Evolutionary conservation across 2,113 vertebrate species (phyloP), one percentile per base, ranked within the genome.

Genomic region (Burhinus oedicnemus): DNA sequence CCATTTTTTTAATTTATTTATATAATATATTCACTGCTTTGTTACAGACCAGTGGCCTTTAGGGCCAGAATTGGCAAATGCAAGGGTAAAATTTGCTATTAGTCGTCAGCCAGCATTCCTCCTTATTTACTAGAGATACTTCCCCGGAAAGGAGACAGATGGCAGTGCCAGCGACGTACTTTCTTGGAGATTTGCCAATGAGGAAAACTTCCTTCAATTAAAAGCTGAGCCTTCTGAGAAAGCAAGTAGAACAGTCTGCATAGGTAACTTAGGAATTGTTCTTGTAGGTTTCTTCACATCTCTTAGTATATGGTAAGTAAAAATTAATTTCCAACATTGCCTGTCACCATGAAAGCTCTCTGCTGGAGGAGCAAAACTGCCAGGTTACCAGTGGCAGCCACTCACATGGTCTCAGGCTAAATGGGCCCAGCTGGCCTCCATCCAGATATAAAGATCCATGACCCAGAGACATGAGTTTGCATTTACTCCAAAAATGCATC

Each of bases 211-310:
- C 62, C 89, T 82, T 91, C 76, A 93, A 93, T 79, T 71, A 65
- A 93, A 94, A 91, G 40, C 66, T 60, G 61, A 95, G 30, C 30
- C 87, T 95, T 91, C 77, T 76, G 69, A 82, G 84, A 94, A 94
- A 71, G 5, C 6, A 52, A 89, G n/a, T 6, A 60, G 32, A 68
- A 95, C 83, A 84, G 3, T 47, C 47, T 70, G 60, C 21, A 1
- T 66, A 78, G 91, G 51, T 82, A 91, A 71, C 69, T 70, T 34
- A 71, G 9, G 68, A 70, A 44, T 60, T 64, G 14, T 17, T 82
- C 83, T 89, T 83, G 45, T 19, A 87, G 71, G 29, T 16, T 52
- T 71, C 44, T 87, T 79, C 26, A 20, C 6, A 17, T 75, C 11
- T 74, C 34, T 76, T 61, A 32, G 25, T 61, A 34, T 12, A 34